A percentile compares a stretch with the other conserved stretches of the same genome.
Evolutionary conservation across 1,140 invertebrate species (phyloP).

Genomic region (Drosophila bocki): DNA sequence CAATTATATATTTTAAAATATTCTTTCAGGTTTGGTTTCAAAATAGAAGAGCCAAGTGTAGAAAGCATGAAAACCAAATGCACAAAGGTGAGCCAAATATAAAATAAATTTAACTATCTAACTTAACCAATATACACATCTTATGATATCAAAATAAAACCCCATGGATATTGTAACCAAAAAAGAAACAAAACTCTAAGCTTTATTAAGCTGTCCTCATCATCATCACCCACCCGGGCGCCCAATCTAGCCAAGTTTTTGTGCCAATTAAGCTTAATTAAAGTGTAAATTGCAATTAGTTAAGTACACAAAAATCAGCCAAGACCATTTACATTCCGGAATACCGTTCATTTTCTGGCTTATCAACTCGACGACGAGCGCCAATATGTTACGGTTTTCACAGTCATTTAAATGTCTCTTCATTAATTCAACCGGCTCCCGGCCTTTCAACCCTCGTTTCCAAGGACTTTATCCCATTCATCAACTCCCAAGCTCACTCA

Average conservation of each 20-base stretch:
- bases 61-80: conserved; percentile 98
- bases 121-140: not conserved
- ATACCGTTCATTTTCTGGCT: conserved; percentile 46
- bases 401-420: conserved; percentile 71
- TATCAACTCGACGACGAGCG: conserved; percentile 52
- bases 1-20: too few relatives aligned
- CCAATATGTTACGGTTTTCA: conserved; percentile 75
- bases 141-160: not conserved
- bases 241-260: conserved; percentile 32
- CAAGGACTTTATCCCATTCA: conserved; percentile 51
- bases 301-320: conserved; percentile 73
- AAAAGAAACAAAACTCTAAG: not conserved
- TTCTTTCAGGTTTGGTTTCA: conserved; percentile 96
- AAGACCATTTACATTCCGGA: conserved; percentile 58
- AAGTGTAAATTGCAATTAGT: conserved; percentile 73
- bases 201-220: conserved; percentile 8
- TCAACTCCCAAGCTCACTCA: conserved; percentile 41
- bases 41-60: conserved; percentile 96
- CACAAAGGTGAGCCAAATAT: conserved; percentile 91
- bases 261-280: conserved; percentile 63
- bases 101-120: not conserved
- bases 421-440: conserved; percentile 47
- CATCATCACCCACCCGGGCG: not conserved
- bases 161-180: not conserved
- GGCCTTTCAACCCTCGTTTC: conserved; percentile 40